Evolutionary conservation across 2,797 vertebrate genomes (phyloP).

Genomic region (Smutsia gigantea): DNA sequence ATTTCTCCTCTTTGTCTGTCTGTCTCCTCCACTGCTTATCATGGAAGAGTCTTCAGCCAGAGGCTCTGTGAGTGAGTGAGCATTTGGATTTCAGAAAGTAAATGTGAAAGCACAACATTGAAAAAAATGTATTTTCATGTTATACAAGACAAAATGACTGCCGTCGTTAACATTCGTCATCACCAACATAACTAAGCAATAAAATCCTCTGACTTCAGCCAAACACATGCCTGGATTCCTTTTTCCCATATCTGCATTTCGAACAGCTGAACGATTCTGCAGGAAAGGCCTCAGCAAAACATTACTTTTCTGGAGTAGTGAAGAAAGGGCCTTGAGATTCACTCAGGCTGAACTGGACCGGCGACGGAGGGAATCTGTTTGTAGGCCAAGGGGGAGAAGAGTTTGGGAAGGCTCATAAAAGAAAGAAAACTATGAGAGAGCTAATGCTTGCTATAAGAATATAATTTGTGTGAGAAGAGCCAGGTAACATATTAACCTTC

Average conservation of each 20-base stretch:
- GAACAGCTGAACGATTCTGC: background rate
- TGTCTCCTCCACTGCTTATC: constrained; percentile 13
- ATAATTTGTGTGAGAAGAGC: constrained; percentile 77
- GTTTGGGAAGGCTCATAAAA: constrained; percentile 69
- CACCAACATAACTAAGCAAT: constrained; percentile 49
- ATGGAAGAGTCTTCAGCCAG: background rate
- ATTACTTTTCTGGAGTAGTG: background rate
- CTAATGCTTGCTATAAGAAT: constrained; percentile 77
- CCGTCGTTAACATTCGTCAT: constrained; percentile 49
- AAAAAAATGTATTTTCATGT: constrained; percentile 52
- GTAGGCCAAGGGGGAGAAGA: constrained; percentile 49
- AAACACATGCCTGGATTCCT: constrained; percentile 21
- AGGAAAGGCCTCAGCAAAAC: background rate
- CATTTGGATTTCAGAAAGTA: constrained; percentile 56
- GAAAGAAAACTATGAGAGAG: constrained; percentile 73
- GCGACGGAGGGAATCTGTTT: constrained; percentile 35
- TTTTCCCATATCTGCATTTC: constrained; percentile 32
- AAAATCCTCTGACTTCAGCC: constrained; percentile 46
- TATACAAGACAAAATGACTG: constrained; percentile 54
- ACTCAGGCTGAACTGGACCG: constrained; percentile 40
- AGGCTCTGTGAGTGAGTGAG: background rate
- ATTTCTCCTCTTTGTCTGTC: constrained; percentile 6
- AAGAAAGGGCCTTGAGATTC: background rate
- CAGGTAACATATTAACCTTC: constrained; percentile 80
- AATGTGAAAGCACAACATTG: constrained; percentile 34